phyloP scores from a whole-genome alignment of 2,888 invertebrate species.

The Spatulosminthurus flaviceps region DNA sequence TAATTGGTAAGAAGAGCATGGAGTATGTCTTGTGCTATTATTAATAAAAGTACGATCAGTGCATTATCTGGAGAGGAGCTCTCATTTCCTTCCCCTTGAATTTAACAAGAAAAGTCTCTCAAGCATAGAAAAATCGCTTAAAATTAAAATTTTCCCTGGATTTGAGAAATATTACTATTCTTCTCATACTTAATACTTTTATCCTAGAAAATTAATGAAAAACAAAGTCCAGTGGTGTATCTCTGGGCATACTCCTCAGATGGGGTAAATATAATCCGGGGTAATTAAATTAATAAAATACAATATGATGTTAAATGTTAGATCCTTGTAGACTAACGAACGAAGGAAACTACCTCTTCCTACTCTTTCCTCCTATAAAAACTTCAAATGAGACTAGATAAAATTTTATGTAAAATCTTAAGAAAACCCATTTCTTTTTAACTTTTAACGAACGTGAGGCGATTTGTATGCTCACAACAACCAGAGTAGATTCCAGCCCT shows the following conservation, averaged over 20 bases:
- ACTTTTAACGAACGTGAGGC: neutral
- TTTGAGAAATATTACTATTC: slow-evolving; percentile 3
- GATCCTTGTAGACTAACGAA: neutral
- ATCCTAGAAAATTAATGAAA: slow-evolving; percentile 18
- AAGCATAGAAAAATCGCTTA: slow-evolving; percentile 1
- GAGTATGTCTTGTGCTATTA: neutral
- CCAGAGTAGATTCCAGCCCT: neutral
- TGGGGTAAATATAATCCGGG: neutral
- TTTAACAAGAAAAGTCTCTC: neutral
- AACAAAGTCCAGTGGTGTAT: neutral
- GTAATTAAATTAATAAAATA: slow-evolving; percentile 18
- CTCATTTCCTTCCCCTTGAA: no score
- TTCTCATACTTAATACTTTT: neutral
- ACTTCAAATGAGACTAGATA: slow-evolving; percentile 6
- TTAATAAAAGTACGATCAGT: neutral
- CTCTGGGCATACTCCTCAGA: neutral
- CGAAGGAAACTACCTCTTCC: no score
- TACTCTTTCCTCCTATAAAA: neutral
- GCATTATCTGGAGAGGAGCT: neutral
- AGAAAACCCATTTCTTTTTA: neutral
- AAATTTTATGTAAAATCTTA: neutral
- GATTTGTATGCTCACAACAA: neutral
- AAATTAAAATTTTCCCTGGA: neutral
- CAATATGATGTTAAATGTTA: neutral
- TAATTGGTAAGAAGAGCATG: neutral